Evolutionary conservation across 2,888 invertebrate genomes (phyloP).

Genomic region (Tetragonisca angustula): DNA sequence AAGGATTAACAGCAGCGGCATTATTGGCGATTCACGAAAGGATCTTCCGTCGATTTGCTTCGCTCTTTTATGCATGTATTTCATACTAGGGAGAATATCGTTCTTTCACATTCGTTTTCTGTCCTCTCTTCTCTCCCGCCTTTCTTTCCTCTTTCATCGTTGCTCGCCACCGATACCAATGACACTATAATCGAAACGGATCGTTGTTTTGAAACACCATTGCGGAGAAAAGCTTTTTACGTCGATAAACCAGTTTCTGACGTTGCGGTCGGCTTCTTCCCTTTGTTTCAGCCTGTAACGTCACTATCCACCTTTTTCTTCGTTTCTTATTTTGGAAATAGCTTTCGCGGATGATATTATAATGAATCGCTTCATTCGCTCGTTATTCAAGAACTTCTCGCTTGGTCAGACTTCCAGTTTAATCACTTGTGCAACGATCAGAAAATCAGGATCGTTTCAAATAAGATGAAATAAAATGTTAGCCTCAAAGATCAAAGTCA

Average conservation of each 20-base stretch:
- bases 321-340: constrained; percentile 3
- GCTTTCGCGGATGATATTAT: neutral
- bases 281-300: constrained; percentile 7
- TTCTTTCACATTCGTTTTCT: constrained; percentile 20
- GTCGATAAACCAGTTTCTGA: constrained; percentile 48
- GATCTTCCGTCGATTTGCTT: constrained; percentile 27
- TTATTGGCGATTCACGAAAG: constrained; percentile 42
- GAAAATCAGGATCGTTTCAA: neutral
- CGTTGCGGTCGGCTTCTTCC: constrained; percentile 21
- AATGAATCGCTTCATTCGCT: neutral
- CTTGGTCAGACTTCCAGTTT: neutral
- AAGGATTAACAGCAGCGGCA: constrained; percentile 17
- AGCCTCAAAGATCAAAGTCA: too few relatives aligned
- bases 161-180: neutral
- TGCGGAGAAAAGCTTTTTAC: constrained; percentile 46
- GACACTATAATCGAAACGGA: constrained; percentile 38
- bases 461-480: too few relatives aligned
- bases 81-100: constrained; percentile 32
- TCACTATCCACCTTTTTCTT: neutral
- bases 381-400: neutral
- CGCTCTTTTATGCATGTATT: constrained; percentile 25
- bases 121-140: neutral
- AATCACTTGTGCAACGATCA: neutral
- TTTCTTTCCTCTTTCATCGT: neutral
- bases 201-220: constrained; percentile 46